Evolutionary conservation across 2,797 vertebrate genomes (phyloP).

Genomic region (Spinus olivaceus): DNA sequence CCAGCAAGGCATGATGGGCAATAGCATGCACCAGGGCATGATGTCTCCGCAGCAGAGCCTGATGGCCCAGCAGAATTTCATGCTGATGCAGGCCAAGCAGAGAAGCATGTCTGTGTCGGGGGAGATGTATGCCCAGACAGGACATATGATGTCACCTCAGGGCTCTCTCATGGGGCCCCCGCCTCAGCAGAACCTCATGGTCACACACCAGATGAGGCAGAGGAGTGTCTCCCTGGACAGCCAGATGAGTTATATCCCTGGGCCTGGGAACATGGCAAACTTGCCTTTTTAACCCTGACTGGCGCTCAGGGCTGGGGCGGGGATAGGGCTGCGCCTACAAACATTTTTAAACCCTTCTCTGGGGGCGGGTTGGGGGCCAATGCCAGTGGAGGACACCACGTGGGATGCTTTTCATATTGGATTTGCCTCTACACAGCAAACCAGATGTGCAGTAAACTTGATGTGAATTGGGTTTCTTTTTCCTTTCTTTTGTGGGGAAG

Average conservation of each 20-base stretch:
- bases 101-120: slow-evolving; percentile 86
- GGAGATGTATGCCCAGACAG: slow-evolving; percentile 89
- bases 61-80: slow-evolving; percentile 92
- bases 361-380: slow-evolving; percentile 27
- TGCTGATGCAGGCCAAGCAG: slow-evolving; percentile 97
- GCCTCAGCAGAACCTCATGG: slow-evolving; percentile 91
- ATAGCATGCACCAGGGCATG: slow-evolving; percentile 76
- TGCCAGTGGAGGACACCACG: slow-evolving; percentile 28
- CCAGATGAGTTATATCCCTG: slow-evolving; percentile 87
- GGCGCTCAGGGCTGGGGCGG: background rate
- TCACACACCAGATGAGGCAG: slow-evolving; percentile 90
- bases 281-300: slow-evolving; percentile 88
- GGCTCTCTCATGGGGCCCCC: slow-evolving; percentile 90
- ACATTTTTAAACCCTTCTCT: slow-evolving; percentile 32
- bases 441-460: slow-evolving; percentile 66
- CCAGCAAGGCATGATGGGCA: slow-evolving; percentile 87
- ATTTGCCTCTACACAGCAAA: slow-evolving; percentile 61
- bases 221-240: slow-evolving; percentile 94
- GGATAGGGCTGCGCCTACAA: background rate
- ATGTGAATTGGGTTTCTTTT: slow-evolving; percentile 58
- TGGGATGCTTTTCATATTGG: slow-evolving; percentile 50
- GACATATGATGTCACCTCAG: slow-evolving; percentile 89
- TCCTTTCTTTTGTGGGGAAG: slow-evolving; percentile 46
- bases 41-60: slow-evolving; percentile 79
- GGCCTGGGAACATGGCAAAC: slow-evolving; percentile 90